Percentiles rank a stretch among this genome's conserved stretches.
These are phyloP conservation scores for Sigmodon hispidus DNA, from an alignment of 2,113 vertebrate species.

Conservation along the genomic window DNA sequence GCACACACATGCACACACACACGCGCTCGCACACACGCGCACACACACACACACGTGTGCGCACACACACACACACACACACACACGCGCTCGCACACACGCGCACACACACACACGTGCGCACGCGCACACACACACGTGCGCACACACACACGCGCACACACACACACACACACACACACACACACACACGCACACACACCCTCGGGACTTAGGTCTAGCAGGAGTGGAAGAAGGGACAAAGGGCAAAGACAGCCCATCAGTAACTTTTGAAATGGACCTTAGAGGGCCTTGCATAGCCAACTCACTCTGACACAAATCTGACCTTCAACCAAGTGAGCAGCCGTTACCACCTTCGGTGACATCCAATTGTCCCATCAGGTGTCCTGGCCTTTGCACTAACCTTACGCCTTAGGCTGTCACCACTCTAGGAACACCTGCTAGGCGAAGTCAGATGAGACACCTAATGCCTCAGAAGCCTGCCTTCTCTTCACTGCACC, in stretches of 20 bases:
- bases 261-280: neutral
- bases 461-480: neutral
- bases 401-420: neutral
- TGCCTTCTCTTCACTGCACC: neutral
- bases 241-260: neutral
- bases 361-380: neutral
- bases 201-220: neutral
- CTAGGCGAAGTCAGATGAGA: neutral
- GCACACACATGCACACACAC: neutral
- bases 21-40: too few relatives aligned
- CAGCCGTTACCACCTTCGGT: neutral
- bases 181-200: neutral
- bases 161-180: neutral
- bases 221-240: neutral
- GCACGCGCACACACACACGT: neutral
- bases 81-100: neutral
- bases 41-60: neutral
- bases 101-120: too few relatives aligned
- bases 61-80: neutral
- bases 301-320: neutral
- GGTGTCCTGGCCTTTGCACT: rapidly evolving
- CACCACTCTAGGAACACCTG: neutral
- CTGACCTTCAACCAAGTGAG: neutral
- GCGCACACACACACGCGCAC: neutral
- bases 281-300: rapidly evolving